Conservation (phyloP, 2,797 vertebrate species). For the Avahi laniger region DNA sequence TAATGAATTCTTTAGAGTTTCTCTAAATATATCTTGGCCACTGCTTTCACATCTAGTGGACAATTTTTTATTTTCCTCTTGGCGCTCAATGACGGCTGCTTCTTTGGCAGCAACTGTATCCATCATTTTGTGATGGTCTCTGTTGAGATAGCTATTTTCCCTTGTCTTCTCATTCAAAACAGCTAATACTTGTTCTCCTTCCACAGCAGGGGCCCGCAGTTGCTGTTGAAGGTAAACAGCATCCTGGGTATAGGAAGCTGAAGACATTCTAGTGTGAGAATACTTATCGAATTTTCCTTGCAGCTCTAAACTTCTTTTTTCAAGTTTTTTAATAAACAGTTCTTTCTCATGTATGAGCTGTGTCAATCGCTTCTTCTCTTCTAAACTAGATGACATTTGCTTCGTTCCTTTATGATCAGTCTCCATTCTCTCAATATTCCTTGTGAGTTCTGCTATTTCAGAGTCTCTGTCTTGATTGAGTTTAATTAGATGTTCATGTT, state of each 20-base stretch:
- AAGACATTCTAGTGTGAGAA: constrained; percentile 89
- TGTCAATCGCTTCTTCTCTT: constrained; percentile 93
- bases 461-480: constrained; percentile 93
- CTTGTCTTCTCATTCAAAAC: constrained; percentile 96
- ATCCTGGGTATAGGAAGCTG: constrained; percentile 89
- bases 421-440: constrained; percentile 88
- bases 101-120: constrained; percentile 96
- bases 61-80: constrained; percentile 95
- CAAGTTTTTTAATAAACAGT: constrained; percentile 88
- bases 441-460: constrained; percentile 89
- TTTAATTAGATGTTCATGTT: constrained; percentile 89
- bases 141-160: constrained; percentile 95
- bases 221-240: constrained; percentile 94
- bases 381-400: constrained; percentile 91
- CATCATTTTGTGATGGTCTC: constrained; percentile 94
- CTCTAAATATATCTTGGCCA: constrained; percentile 96
- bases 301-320: constrained; percentile 86
- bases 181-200: constrained; percentile 93
- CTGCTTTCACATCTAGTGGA: constrained; percentile 90
- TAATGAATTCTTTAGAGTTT: constrained; percentile 96
- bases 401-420: constrained; percentile 91
- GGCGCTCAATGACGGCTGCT: constrained; percentile 92
- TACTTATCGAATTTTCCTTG: constrained; percentile 87
- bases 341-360: constrained; percentile 95
- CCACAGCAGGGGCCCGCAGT: constrained; percentile 91